Evolutionary conservation across 2,888 invertebrate genomes (phyloP).

Genomic region (Eupithecia subfuscata): DNA sequence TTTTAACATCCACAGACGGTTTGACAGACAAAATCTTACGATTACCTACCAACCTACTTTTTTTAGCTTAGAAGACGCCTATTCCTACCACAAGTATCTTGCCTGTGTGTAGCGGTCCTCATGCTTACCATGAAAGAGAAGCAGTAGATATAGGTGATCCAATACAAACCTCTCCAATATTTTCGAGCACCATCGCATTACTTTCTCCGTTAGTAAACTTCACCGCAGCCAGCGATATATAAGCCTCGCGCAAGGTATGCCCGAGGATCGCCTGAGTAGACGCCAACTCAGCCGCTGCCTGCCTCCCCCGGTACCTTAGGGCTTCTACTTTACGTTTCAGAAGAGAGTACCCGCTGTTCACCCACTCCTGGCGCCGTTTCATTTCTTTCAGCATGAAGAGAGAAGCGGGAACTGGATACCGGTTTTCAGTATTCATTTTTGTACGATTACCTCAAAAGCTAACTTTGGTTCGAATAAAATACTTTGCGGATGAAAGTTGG

Average conservation of each 20-base stretch:
- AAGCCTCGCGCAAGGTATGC: slow-evolving; percentile 72
- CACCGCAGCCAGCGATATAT: slow-evolving; percentile 75
- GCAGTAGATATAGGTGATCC: neutral
- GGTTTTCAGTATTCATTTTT: slow-evolving; percentile 71
- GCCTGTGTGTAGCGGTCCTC: neutral
- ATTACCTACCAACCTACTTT: too few species aligned
- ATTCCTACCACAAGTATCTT: neutral
- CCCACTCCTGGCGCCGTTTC: slow-evolving; percentile 72
- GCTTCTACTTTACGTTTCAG: slow-evolving; percentile 74
- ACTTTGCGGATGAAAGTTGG: neutral
- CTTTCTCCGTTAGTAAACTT: slow-evolving; percentile 80
- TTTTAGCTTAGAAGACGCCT: too few species aligned
- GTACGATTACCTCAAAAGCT: neutral
- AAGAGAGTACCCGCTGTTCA: slow-evolving; percentile 70
- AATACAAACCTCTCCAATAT: slow-evolving; percentile 69
- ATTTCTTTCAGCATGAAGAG: slow-evolving; percentile 77
- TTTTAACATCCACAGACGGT: too few species aligned
- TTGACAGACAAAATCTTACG: too few species aligned
- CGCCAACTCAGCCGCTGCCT: slow-evolving; percentile 66
- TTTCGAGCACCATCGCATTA: slow-evolving; percentile 76
- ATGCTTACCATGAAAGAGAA: neutral
- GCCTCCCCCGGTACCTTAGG: slow-evolving; percentile 66
- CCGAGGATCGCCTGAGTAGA: slow-evolving; percentile 69
- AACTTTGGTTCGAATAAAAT: neutral
- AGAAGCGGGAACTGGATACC: slow-evolving; percentile 75